phyloP scores from a whole-genome alignment of 2,888 invertebrate genomes.

The Nomada ferruginata region DNA sequence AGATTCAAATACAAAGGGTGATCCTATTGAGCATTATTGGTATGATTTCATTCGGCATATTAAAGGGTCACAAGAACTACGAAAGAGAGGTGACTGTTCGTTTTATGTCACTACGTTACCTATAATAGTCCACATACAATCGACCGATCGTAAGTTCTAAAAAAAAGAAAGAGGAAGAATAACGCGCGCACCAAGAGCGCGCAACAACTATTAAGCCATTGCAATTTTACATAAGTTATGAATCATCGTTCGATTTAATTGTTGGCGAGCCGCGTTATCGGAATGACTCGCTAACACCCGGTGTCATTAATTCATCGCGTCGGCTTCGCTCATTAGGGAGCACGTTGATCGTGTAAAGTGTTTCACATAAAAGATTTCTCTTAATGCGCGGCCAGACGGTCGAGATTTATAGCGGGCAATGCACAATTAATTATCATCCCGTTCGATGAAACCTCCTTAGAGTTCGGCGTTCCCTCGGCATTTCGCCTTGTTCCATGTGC shows the following conservation, averaged over 20 bases:
- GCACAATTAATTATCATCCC: constrained; percentile 67
- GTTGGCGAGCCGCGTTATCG: constrained; percentile 27
- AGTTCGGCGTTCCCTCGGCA: constrained; percentile 18
- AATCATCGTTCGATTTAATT: constrained; percentile 55
- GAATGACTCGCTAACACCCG: constrained; percentile 46
- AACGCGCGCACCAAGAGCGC: background rate
- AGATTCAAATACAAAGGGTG: constrained; percentile 64
- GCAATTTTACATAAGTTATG: constrained; percentile 16
- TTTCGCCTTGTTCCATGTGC: constrained; percentile 32
- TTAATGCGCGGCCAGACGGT: constrained; percentile 54
- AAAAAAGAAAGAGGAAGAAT: background rate
- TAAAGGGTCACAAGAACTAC: constrained; percentile 67
- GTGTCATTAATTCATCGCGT: constrained; percentile 64
- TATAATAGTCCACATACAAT: background rate
- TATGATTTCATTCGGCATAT: constrained; percentile 66
- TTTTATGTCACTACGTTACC: background rate
- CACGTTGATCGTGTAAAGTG: constrained; percentile 63
- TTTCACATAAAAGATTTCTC: constrained; percentile 57
- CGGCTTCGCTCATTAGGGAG: constrained; percentile 60
- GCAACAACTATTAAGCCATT: no score
- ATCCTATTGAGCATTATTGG: constrained; percentile 66
- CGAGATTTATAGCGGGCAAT: constrained; percentile 58
- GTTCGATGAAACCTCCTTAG: constrained; percentile 46
- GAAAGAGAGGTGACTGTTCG: constrained; percentile 58
- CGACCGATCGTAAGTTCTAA: background rate